phyloP scores from a whole-genome alignment of 2,888 invertebrate genomes.

The Oxyscelio sp. region DNA sequence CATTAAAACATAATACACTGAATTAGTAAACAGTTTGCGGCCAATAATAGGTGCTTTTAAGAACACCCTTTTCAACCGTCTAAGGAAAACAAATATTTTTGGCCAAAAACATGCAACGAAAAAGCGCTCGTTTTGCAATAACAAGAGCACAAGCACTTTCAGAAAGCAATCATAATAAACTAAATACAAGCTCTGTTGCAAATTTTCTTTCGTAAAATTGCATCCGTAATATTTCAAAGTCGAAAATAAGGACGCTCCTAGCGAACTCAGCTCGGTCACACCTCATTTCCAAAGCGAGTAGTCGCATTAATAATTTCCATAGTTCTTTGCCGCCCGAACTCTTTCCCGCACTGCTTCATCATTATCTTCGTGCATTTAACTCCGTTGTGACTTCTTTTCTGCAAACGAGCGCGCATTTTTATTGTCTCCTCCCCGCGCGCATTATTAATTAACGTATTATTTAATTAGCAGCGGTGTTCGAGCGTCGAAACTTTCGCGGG shows the following conservation, averaged over 20 bases:
- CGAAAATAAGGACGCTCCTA: constrained; percentile 36
- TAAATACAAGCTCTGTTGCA: too few relatives aligned
- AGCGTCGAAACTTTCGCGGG: background rate
- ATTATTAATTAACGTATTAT: background rate
- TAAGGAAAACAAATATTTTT: too few relatives aligned
- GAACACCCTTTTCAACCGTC: too few relatives aligned
- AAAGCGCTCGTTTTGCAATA: too few relatives aligned
- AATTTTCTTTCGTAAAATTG: too few relatives aligned
- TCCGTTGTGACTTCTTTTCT: constrained; percentile 6
- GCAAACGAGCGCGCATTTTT: constrained; percentile 3
- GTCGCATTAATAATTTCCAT: constrained; percentile 41
- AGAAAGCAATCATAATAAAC: too few relatives aligned
- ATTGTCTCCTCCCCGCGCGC: background rate
- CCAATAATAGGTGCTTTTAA: too few relatives aligned
- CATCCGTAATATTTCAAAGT: constrained; percentile 35
- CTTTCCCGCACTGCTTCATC: constrained; percentile 40
- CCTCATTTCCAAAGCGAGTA: constrained; percentile 33
- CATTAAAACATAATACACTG: too few relatives aligned
- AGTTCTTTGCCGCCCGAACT: constrained; percentile 27
- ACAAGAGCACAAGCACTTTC: too few relatives aligned
- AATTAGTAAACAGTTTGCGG: too few relatives aligned
- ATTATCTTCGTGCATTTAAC: constrained; percentile 27
- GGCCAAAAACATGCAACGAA: too few relatives aligned
- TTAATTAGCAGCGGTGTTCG: too few relatives aligned
- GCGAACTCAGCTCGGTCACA: constrained; percentile 24